Evolutionary conservation across 2,797 vertebrate species (phyloP).

Genomic region (Ceryle rudis): DNA sequence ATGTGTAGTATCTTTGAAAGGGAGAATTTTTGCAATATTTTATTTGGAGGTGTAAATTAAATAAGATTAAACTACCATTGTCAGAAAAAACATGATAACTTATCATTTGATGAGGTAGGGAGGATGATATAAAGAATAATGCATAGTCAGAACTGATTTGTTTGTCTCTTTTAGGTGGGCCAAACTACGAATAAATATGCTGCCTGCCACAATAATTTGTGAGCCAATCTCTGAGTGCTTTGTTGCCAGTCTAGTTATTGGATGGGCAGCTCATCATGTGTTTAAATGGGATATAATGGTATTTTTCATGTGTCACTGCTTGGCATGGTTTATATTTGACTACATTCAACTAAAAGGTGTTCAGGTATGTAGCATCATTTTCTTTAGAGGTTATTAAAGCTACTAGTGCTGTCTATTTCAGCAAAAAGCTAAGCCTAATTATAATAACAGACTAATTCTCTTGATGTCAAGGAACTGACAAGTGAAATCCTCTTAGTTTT

Average conservation of each 20-base stretch:
- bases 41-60: not conserved
- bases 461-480: not conserved
- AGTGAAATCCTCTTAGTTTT: not conserved
- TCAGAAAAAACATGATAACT: not conserved
- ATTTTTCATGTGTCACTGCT: conserved; percentile 98
- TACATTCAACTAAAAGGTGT: conserved; percentile 96
- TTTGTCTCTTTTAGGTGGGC: conserved; percentile 86
- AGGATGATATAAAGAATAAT: not conserved
- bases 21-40: not conserved
- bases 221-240: conserved; percentile 98
- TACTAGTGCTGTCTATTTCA: not conserved
- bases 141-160: not conserved
- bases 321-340: conserved; percentile 97
- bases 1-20: not conserved
- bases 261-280: conserved; percentile 94
- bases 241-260: conserved; percentile 95
- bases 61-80: not conserved
- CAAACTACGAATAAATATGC: conserved; percentile 96
- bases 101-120: not conserved
- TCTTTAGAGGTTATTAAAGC: not conserved
- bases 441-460: not conserved
- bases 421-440: not conserved
- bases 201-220: conserved; percentile 92
- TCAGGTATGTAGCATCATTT: conserved; percentile 84
- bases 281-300: conserved; percentile 99